Base-by-base conservation (phyloP, 2,797 vertebrate species). In the Morus bassanus region DNA sequence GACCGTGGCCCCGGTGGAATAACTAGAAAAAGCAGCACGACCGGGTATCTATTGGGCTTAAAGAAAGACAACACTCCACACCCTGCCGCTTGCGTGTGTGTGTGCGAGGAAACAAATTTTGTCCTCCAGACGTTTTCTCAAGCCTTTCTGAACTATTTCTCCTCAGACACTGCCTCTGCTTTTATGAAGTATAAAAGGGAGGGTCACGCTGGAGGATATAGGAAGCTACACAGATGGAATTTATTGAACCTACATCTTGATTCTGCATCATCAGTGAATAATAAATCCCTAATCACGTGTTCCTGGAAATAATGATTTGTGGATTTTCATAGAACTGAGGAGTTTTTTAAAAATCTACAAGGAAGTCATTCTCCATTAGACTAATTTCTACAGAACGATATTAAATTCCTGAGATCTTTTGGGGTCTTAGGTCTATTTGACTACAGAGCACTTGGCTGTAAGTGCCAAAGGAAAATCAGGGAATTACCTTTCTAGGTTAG, bases 1-100 rank as follows among this genome's bases (percentile, higher is more conserved):
- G 18, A 10, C 5, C 2, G 1, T 15, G 24, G 70, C 50, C 14
- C 0, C 4, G 2, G 18, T 5, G 72, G 39, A 21, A 3, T 0
- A 54, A 53, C 60, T 41, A 7, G 1, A 51, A 30, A 19, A 11
- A 60, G 35, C 86, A 68, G 27, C n/a, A 21, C 41, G 17, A 39
- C 33, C 25, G 25, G 18, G 0, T 28, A 39, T 9, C 25, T 4
- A 0, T 4, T 41, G 41, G 43, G 6, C 18, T 65, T 21, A 3
- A 11, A 73, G 45, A 22, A 11, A 45, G 54, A 21, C 81, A 79
- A 17, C 5, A 0, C 18, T 27, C 15, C 48, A 8, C 41, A 25
- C 8, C 31, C 63, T 50, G 46, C 37, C 1, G 2, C 50, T n/a
- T 57, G 13, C 1, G 1, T 5, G 43, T 39, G 37, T 39, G 37